A percentile compares a stretch with the other conserved stretches of the same genome.
These are phyloP conservation scores for Nematolebias whitei DNA, from an alignment of 2,113 vertebrate genomes.

Conservation along the genomic window DNA sequence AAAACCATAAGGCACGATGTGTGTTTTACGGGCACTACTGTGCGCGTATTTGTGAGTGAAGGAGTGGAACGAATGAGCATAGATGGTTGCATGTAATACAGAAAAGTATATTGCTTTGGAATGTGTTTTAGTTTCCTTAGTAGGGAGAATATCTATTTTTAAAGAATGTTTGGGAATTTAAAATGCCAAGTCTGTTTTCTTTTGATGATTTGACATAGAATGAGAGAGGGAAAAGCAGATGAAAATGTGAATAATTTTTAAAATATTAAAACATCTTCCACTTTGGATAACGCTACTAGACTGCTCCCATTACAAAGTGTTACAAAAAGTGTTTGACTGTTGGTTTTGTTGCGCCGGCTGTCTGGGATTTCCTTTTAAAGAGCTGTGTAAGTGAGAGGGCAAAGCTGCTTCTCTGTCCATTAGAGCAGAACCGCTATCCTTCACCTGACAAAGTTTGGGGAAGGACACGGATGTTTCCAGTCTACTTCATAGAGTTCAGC, in stretches of 20 bases:
- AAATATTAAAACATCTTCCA: not conserved
- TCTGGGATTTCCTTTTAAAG: conserved; percentile 67
- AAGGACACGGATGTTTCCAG: conserved; percentile 77
- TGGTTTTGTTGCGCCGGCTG: conserved; percentile 38
- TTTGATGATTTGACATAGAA: no score
- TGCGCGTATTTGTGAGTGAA: not conserved
- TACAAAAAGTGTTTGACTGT: conserved; percentile 43
- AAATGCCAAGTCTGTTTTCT: no score
- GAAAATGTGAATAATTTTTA: no score
- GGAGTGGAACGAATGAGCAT: no score
- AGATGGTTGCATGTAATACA: not conserved
- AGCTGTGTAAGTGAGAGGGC: conserved; percentile 62
- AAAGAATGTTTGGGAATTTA: no score
- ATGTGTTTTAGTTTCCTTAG: no score
- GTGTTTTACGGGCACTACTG: not conserved
- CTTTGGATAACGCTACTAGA: conserved; percentile 39
- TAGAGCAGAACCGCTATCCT: conserved; percentile 75
- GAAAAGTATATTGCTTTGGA: not conserved
- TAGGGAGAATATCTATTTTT: no score
- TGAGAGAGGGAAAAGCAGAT: no score
- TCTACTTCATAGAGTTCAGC: conserved; percentile 76
- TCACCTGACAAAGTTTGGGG: conserved; percentile 77
- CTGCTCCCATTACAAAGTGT: conserved; percentile 53
- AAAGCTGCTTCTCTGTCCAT: conserved; percentile 61
- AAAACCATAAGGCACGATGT: conserved; percentile 11